Base-by-base conservation (phyloP, 1,140 invertebrate species). In the Zaprionus ghesquierei region DNA sequence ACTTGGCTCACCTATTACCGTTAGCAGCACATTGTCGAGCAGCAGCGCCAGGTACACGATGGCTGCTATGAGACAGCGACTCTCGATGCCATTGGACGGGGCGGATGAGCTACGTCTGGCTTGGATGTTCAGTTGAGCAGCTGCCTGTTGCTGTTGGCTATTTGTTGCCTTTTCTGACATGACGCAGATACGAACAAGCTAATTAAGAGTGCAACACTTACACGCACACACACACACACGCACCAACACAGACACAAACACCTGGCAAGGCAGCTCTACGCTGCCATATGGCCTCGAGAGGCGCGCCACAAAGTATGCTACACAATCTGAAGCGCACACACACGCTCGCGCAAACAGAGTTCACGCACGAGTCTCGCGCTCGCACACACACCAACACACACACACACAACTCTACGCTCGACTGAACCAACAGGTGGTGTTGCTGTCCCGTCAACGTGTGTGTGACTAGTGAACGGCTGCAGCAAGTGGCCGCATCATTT, bases 21-120 rank as follows among this genome's bases (percentile, higher is more conserved):
- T 96, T 20, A 96, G 92, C 10, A 96, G 92, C 63, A 96, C 94
- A 92, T 96, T 96, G 93, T 96, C 96, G 82, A 96, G 91, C 69
- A 96, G 93, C 65, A 96, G 93, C 25, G 95, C 94, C 38, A 95
- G 79, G 86, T 95, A 96, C 55, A 96, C 94, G 56, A 94, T 93
- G n/a, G 92, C 75, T 35, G 95, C 94, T 27, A 94, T 89, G 13
- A 87, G 64, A 46, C 75, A 79, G 25, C 91, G 85, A 65, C 79
- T 92, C 60, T 73, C 80, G 31, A 63, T 63, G 51, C 71, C 65
- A 65, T 74, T 66, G 5, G 64, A 46, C n/a, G 62, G 73, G 23
- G 75, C 71, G 1, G 72, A 69, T 10, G 79, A 77, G 50, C 73
- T 84, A 25, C 77, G 81, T 29, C 78, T 75, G 59, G 35, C 63